phyloP scores from a whole-genome alignment of 2,888 invertebrate species.

The Drosophila aldrichi region DNA sequence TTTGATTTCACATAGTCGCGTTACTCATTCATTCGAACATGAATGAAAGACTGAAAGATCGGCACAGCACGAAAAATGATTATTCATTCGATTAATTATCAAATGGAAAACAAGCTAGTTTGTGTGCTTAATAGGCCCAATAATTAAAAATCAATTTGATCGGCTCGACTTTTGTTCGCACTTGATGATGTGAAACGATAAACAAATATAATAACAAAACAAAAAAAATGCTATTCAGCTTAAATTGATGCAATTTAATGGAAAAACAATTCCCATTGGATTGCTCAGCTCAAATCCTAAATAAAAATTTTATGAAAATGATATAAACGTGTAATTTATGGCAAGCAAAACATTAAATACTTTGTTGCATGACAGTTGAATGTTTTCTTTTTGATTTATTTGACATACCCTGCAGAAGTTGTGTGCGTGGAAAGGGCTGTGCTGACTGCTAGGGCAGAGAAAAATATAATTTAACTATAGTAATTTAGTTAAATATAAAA shows the following conservation, averaged over 20 bases:
- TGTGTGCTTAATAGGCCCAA: not conserved
- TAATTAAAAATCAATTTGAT: slow-evolving; percentile 24
- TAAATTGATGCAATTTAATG: slow-evolving; percentile 8
- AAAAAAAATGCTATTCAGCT: not conserved
- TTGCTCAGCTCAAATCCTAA: slow-evolving; percentile 9
- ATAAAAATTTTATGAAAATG: slow-evolving; percentile 11
- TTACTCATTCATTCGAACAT: slow-evolving; percentile 30
- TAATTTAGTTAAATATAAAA: too few species aligned
- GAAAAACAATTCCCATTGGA: slow-evolving; percentile 4
- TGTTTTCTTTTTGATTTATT: not conserved
- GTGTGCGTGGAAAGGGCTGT: not conserved
- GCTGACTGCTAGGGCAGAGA: not conserved
- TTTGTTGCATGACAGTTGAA: slow-evolving; percentile 13
- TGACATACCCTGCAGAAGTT: not conserved
- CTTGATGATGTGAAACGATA: slow-evolving; percentile 9
- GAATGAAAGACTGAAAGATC: slow-evolving; percentile 3
- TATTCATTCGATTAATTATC: slow-evolving; percentile 48
- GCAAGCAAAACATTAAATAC: slow-evolving; percentile 6
- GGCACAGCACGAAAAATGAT: slow-evolving; percentile 34
- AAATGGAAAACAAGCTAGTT: slow-evolving; percentile 5
- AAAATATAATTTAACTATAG: too few species aligned
- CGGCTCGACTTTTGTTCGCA: slow-evolving; percentile 23
- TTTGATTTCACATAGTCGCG: slow-evolving; percentile 19
- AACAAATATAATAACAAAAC: slow-evolving; percentile 2
- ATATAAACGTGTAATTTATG: slow-evolving; percentile 29